Conservation (phyloP, 1,140 invertebrate genomes). For the Ptiloglossa arizonensis region DNA sequence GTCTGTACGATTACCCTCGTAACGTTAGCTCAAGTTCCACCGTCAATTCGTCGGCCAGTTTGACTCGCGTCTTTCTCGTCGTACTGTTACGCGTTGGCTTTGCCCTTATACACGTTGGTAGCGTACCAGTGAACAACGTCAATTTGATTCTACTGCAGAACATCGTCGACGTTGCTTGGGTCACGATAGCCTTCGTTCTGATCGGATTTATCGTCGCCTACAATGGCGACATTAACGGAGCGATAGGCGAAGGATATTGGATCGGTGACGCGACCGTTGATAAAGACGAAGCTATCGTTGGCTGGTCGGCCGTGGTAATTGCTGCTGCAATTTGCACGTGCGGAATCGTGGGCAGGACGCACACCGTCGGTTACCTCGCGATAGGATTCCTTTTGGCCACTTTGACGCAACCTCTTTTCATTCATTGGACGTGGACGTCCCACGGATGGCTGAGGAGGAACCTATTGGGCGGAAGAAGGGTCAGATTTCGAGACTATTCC, state of each 20-base stretch:
- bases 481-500: slow-evolving; percentile 60
- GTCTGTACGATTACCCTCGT: not conserved
- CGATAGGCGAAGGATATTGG: slow-evolving; percentile 61
- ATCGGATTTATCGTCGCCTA: slow-evolving; percentile 62
- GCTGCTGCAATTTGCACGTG: slow-evolving; percentile 65
- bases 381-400: slow-evolving; percentile 52
- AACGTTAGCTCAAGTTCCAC: not conserved
- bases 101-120: slow-evolving; percentile 66
- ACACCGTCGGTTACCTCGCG: slow-evolving; percentile 59
- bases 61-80: slow-evolving; percentile 52
- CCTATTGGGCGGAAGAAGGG: slow-evolving; percentile 13
- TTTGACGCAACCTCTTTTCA: slow-evolving; percentile 66
- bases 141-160: slow-evolving; percentile 72
- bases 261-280: slow-evolving; percentile 58
- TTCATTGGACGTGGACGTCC: slow-evolving; percentile 68
- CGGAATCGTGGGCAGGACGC: slow-evolving; percentile 65
- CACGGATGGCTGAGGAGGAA: slow-evolving; percentile 66
- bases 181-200: slow-evolving; percentile 61
- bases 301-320: slow-evolving; percentile 64
- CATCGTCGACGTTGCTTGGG: slow-evolving; percentile 62
- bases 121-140: slow-evolving; percentile 65
- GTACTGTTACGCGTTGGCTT: slow-evolving; percentile 66
- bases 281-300: slow-evolving; percentile 59
- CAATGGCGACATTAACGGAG: slow-evolving; percentile 53
- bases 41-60: not conserved